Percentiles rank a stretch among this genome's conserved stretches.
Conservation (phyloP, 2,113 vertebrate species). For the Vombatus ursinus region DNA sequence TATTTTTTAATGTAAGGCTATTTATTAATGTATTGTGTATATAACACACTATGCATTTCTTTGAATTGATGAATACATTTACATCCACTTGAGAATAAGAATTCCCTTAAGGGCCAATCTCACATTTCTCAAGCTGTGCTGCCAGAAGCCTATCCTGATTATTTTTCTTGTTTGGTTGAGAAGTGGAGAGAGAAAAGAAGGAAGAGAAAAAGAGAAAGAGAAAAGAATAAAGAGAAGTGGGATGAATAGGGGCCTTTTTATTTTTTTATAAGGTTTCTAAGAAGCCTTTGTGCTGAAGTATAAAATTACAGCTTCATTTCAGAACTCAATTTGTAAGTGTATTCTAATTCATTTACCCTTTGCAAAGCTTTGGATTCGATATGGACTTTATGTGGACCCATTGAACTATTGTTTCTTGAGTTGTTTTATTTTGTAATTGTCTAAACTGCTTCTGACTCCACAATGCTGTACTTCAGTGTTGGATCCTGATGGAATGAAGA, state of each 20-base stretch:
- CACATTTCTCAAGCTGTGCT: conserved; percentile 77
- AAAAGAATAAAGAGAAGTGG: conserved; percentile 30
- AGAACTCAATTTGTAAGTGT: conserved; percentile 57
- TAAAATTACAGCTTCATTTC: conserved; percentile 59
- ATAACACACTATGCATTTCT: conserved; percentile 88
- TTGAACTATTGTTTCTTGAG: conserved; percentile 48
- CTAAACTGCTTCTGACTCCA: conserved; percentile 7
- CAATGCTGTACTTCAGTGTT: conserved; percentile 18
- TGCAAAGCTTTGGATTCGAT: conserved; percentile 55
- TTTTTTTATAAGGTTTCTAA: conserved; percentile 55
- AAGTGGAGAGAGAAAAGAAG: conserved; percentile 43
- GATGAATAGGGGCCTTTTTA: conserved; percentile 42
- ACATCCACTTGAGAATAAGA: conserved; percentile 87
- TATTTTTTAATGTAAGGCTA: conserved; percentile 91
- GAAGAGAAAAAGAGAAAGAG: conserved; percentile 11
- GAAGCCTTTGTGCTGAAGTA: conserved; percentile 52
- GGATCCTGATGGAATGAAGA: conserved; percentile 50
- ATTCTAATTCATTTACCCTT: conserved; percentile 65
- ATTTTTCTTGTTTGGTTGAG: conserved; percentile 72
- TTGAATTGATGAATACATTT: conserved; percentile 93
- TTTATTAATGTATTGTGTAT: conserved; percentile 90
- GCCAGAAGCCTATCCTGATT: conserved; percentile 68
- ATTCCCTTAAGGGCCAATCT: conserved; percentile 85
- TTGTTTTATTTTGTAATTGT: conserved; percentile 60
- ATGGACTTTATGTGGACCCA: conserved; percentile 49